Evolutionary conservation across 2,113 vertebrate species (phyloP).

Genomic region (Xerus inauris): DNA sequence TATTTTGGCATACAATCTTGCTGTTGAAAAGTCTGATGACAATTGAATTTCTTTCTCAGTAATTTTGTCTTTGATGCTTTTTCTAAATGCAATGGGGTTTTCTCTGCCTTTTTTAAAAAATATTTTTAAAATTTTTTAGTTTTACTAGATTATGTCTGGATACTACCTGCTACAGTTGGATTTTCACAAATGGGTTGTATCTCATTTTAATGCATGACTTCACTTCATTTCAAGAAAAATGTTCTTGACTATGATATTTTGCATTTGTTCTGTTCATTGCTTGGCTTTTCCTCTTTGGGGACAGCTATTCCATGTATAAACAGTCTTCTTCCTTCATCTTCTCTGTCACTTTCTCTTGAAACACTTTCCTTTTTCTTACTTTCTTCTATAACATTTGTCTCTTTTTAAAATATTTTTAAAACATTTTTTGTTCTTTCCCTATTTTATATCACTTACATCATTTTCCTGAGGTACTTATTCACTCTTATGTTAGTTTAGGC

Average conservation of each 20-base stretch:
- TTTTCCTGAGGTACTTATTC: background rate
- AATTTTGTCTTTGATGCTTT: background rate
- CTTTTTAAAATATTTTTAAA: background rate
- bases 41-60: slow-evolving; percentile 9
- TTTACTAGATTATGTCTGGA: background rate
- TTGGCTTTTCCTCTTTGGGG: background rate
- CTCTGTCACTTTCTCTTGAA: background rate
- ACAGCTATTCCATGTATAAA: background rate
- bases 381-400: background rate
- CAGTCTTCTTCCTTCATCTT: background rate
- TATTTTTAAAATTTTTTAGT: background rate
- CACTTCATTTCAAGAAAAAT: background rate
- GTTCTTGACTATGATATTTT: background rate
- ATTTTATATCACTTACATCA: background rate
- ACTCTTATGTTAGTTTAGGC: background rate
- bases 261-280: background rate
- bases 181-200: background rate
- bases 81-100: background rate
- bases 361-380: background rate
- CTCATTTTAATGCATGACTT: background rate
- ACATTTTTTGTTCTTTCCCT: background rate
- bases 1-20: background rate
- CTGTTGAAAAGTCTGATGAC: background rate
- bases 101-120: background rate
- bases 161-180: background rate